Evolutionary conservation across 2,888 invertebrate species (phyloP).

Genomic region (Coelinius sp.): DNA sequence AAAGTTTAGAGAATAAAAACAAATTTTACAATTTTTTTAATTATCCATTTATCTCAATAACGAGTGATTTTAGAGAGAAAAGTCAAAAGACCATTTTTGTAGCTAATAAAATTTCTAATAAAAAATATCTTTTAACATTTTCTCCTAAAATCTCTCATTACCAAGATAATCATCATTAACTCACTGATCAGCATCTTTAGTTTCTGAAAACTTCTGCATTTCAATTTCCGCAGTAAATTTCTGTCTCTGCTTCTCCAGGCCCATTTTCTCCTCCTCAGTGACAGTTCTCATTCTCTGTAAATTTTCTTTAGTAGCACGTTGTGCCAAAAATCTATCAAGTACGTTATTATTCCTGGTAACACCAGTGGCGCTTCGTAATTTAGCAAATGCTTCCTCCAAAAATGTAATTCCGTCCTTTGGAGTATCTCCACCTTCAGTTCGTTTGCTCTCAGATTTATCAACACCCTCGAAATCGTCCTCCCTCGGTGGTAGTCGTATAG

Average conservation of each 20-base stretch:
- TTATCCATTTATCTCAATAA: too few species aligned
- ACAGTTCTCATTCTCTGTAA: conserved; percentile 80
- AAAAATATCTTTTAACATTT: too few species aligned
- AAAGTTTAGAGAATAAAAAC: not conserved
- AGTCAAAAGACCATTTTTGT: too few species aligned
- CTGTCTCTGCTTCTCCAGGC: conserved; percentile 79
- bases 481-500: conserved; percentile 68
- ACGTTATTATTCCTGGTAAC: conserved; percentile 84
- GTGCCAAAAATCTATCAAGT: conserved; percentile 80
- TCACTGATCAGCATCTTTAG: conserved; percentile 86
- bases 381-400: conserved; percentile 79
- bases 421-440: conserved; percentile 50
- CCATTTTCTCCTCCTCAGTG: conserved; percentile 82
- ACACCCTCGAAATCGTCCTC: conserved; percentile 59
- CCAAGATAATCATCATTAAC: too few species aligned
- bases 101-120: too few species aligned
- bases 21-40: too few species aligned
- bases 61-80: too few species aligned
- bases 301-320: conserved; percentile 81
- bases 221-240: conserved; percentile 80
- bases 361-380: conserved; percentile 83
- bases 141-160: too few species aligned
- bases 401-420: conserved; percentile 69
- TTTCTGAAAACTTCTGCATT: conserved; percentile 84
- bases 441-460: conserved; percentile 64